These are phyloP conservation scores for Drosophila seclusa DNA, from an alignment of 2,888 invertebrate species.

Conservation along the genomic window DNA sequence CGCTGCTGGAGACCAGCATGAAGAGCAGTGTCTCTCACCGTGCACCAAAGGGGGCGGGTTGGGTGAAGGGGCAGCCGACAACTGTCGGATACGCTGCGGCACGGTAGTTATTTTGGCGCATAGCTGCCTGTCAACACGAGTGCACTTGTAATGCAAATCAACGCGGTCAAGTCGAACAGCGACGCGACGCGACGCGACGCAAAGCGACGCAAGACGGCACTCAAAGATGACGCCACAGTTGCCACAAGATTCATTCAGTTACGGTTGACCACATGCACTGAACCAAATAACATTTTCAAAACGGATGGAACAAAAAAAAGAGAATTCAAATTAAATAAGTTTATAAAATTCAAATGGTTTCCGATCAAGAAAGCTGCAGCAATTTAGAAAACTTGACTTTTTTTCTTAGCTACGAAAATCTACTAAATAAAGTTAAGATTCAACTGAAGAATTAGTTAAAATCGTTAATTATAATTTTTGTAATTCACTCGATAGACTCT, in stretches of 20 bases:
- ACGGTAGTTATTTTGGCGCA: conserved; percentile 83
- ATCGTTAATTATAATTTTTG: neutral
- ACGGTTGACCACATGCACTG: conserved; percentile 5
- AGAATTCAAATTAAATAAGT: neutral
- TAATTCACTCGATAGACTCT: neutral
- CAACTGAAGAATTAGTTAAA: neutral
- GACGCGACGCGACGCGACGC: conserved; percentile 45
- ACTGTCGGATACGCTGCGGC: conserved; percentile 40
- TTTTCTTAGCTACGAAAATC: neutral
- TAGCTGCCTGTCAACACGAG: conserved; percentile 81
- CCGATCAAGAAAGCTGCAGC: neutral
- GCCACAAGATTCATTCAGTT: conserved; percentile 32
- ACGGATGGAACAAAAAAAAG: neutral
- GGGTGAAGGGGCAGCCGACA: conserved; percentile 4
- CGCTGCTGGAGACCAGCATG: conserved; percentile 14
- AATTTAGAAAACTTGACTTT: neutral
- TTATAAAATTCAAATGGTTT: neutral
- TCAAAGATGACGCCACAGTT: conserved; percentile 58
- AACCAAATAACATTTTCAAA: neutral
- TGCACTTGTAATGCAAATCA: conserved; percentile 83
- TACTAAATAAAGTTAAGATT: too few species aligned
- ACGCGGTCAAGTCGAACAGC: conserved; percentile 72
- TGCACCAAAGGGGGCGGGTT: neutral
- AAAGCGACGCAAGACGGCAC: conserved; percentile 26
- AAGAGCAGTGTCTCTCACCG: neutral